These are phyloP conservation scores for Andrena praecox DNA, from an alignment of 2,888 invertebrate species.

Conservation along the genomic window DNA sequence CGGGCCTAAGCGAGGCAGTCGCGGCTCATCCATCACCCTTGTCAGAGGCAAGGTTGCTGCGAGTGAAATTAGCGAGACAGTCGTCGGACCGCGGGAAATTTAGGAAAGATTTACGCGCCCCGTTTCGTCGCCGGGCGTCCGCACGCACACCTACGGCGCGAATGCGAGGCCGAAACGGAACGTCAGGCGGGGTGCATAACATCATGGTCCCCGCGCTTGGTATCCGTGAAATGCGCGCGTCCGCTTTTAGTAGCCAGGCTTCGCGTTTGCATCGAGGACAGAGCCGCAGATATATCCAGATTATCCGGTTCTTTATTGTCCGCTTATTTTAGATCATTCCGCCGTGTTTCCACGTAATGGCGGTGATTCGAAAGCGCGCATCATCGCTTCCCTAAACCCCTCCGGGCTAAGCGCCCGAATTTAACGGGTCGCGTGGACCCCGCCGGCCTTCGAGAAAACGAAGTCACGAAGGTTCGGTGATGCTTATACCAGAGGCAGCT, in stretches of 20 bases:
- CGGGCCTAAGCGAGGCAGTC: slow-evolving; percentile 5
- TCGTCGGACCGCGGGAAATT: slow-evolving; percentile 30
- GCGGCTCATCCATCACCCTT: slow-evolving; percentile 28
- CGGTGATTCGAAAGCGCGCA: not conserved
- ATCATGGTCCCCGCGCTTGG: slow-evolving; percentile 40
- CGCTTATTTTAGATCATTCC: slow-evolving; percentile 51
- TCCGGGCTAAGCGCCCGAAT: slow-evolving; percentile 21
- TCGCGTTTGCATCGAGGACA: slow-evolving; percentile 55
- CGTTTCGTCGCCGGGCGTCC: slow-evolving; percentile 23
- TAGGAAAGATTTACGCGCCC: slow-evolving; percentile 52
- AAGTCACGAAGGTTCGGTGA: not conserved
- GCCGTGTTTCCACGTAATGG: slow-evolving; percentile 25
- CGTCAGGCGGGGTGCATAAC: slow-evolving; percentile 48
- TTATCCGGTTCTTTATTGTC: slow-evolving; percentile 67
- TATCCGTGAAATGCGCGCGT: slow-evolving; percentile 45
- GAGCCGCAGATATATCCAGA: slow-evolving; percentile 52
- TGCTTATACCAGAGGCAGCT: too few relatives aligned
- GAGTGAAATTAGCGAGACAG: slow-evolving; percentile 38
- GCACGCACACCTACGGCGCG: not conserved
- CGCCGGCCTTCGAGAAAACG: not conserved
- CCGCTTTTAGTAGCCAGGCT: slow-evolving; percentile 46
- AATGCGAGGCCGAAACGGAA: slow-evolving; percentile 1
- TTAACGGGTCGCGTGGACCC: not conserved
- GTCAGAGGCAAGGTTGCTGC: slow-evolving; percentile 24
- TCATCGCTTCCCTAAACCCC: slow-evolving; percentile 20